These are phyloP conservation scores for Sericinus montela DNA, from an alignment of 2,888 invertebrate genomes.

Conservation along the genomic window DNA sequence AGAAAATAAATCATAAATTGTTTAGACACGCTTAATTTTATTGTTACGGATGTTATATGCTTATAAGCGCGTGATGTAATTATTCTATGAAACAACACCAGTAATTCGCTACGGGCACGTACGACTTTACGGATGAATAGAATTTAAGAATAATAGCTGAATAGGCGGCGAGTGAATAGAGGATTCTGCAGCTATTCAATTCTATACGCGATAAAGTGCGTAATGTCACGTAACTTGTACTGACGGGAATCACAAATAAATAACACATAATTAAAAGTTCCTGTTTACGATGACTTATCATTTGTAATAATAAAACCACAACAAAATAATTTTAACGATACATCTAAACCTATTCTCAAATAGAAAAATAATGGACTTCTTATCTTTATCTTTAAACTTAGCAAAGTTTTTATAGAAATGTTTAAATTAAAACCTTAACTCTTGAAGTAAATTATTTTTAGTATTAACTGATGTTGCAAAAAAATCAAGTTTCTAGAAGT, in stretches of 20 bases:
- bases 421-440: no score
- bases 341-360: no score
- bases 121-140: slow-evolving; percentile 19
- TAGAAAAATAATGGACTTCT: no score
- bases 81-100: slow-evolving; percentile 18
- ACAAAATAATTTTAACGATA: no score
- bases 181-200: slow-evolving; percentile 1
- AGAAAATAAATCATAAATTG: neutral
- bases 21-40: slow-evolving; percentile 8
- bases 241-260: neutral
- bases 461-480: no score
- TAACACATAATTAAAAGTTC: no score
- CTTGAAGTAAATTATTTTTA: no score
- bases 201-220: neutral
- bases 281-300: no score
- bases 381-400: no score
- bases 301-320: no score
- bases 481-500: no score
- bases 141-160: slow-evolving; percentile 11
- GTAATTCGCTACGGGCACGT: slow-evolving; percentile 28
- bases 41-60: slow-evolving; percentile 21
- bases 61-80: slow-evolving; percentile 18
- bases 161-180: neutral
- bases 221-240: slow-evolving; percentile 17
- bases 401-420: no score